These are phyloP conservation scores for Chrysemys picta DNA, from an alignment of 2,113 vertebrate species.

Conservation along the genomic window DNA sequence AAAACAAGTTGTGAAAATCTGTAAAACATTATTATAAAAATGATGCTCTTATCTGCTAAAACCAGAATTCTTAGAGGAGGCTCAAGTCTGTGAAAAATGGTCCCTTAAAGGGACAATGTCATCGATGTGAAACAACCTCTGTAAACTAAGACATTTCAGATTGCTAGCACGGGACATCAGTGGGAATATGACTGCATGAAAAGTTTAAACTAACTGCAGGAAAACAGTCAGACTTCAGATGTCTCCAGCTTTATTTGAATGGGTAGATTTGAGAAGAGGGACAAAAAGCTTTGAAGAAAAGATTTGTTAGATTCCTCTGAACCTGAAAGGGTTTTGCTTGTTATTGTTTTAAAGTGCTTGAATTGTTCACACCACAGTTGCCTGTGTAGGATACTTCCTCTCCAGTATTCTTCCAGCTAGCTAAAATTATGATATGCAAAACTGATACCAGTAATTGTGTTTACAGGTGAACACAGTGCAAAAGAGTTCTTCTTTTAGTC, in stretches of 20 bases:
- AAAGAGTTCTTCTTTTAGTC: background rate
- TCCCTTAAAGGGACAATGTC: background rate
- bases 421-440: background rate
- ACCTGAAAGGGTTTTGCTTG: background rate
- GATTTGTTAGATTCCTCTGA: background rate
- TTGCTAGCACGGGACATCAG: background rate
- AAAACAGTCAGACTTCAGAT: background rate
- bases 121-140: background rate
- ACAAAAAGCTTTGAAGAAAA: background rate
- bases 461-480: accelerated
- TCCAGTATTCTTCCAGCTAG: background rate
- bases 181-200: background rate
- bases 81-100: background rate
- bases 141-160: constrained; percentile 1
- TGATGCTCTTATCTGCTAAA: background rate
- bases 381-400: accelerated
- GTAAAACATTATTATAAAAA: background rate
- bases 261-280: background rate
- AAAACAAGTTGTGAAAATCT: background rate
- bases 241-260: background rate
- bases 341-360: background rate
- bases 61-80: background rate
- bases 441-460: background rate
- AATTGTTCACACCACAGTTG: background rate
- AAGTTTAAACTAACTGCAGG: constrained; percentile 1